Base-by-base conservation (phyloP, 2,113 vertebrate genomes). In the Leucopsar rothschildi region DNA sequence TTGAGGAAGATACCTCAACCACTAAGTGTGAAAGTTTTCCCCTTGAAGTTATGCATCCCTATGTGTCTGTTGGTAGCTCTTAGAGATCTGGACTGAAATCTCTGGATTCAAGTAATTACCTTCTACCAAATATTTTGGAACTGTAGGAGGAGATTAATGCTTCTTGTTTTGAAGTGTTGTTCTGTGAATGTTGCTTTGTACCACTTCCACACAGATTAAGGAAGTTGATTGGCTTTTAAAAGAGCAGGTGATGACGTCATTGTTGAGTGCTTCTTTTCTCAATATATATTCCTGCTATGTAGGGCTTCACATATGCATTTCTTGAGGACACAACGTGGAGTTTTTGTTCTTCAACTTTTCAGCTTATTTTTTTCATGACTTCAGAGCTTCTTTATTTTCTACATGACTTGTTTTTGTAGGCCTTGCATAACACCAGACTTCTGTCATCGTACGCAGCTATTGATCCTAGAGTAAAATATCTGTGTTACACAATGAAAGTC, bases 401-500 rank as follows among this genome's bases (percentile, higher is more conserved):
- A 1, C 33, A 20, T 86, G 39, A 86, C 81, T 82, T 78, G 18
- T 80, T 72, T 96, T 82, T 91, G 53, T 73, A 99, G 99, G 99
- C 99, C 33, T 98, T 99, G 83, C 98, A 99, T 97, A 99, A 99
- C 94, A 99, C 99, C 40, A 97, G 97, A 77, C 98, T 99, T 64
- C 97, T 99, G 29, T 98, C 98, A 65, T 98, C 97, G 12, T 99
- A 99, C 59, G 98, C 99, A 73, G 98, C 98, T 86, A 98, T 99
- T 83, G 99, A 99, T 97, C 96, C 96, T 57, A 98, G 99, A 97
- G 99, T 99, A 88, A 99, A 98, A 91, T 98, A 98, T 37, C 97
- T 99, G 64, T 99, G 99, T 95, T 99, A 99, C 37, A 98, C 98
- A 78, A 99, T 99, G 99, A 99, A 99, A 97, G 98, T 99, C 84